Percentiles rank a stretch among this genome's conserved stretches.
These are phyloP conservation scores for Calvadosia cruxmelitensis DNA, from an alignment of 30 jellyfish, hydroid and myxozoan species.

Conservation along the genomic window DNA sequence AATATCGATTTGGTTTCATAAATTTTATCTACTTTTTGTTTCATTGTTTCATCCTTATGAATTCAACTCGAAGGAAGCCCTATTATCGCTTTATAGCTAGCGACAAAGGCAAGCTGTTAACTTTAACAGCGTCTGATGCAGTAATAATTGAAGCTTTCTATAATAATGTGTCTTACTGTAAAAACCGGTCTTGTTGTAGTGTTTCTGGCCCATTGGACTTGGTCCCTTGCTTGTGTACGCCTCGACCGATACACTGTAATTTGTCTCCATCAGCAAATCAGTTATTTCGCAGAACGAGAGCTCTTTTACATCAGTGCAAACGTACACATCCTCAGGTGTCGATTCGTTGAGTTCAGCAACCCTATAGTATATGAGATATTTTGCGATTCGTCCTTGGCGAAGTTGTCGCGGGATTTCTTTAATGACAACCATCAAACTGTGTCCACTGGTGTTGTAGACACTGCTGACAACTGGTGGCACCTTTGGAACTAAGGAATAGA, in stretches of 20 bases:
- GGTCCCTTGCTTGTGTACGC: neutral
- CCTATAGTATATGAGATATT: neutral
- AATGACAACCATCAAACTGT: neutral
- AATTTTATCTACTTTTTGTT: no score
- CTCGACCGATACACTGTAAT: neutral
- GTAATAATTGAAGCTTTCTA: no score
- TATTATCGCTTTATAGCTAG: neutral
- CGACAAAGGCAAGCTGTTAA: no score
- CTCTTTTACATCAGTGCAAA: neutral
- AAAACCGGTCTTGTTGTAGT: neutral
- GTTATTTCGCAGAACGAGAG: neutral
- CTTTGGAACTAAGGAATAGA: no score
- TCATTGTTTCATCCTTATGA: no score
- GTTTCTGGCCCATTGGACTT: neutral
- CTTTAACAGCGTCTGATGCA: no score
- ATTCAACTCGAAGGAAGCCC: no score
- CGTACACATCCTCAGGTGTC: neutral
- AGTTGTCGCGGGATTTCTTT: neutral
- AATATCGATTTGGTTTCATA: no score
- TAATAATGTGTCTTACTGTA: neutral
- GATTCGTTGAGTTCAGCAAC: neutral
- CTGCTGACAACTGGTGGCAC: neutral
- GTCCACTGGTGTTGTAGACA: neutral
- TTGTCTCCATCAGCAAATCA: neutral
- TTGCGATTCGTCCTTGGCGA: neutral